phyloP scores from a whole-genome alignment of 2,797 vertebrate genomes.

The Chloroceryle inda region DNA sequence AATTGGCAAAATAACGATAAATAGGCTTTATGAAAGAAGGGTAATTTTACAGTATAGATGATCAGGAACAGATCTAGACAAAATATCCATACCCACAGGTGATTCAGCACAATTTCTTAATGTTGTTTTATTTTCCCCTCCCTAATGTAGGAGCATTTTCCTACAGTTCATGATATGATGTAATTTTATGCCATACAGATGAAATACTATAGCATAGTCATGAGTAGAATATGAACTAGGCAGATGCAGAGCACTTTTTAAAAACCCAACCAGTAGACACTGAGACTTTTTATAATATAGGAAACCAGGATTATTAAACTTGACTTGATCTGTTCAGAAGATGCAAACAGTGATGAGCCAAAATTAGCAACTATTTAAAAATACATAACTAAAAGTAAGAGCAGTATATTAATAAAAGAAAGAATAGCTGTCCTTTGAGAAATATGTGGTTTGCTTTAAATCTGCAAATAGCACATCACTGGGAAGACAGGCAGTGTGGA shows the following conservation, averaged over 20 bases:
- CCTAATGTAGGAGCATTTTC: neutral
- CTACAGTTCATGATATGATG: neutral
- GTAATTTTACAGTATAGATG: neutral
- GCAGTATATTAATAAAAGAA: neutral
- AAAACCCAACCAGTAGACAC: neutral
- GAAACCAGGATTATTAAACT: neutral
- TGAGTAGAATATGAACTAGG: neutral
- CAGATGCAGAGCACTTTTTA: neutral
- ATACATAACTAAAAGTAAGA: neutral
- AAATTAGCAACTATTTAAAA: neutral
- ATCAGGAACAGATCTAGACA: neutral
- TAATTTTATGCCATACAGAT: neutral
- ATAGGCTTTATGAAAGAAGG: neutral
- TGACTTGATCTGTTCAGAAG: neutral
- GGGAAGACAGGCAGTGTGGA: neutral
- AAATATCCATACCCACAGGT: neutral
- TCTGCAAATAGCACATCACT: neutral
- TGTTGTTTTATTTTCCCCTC: neutral
- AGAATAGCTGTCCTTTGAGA: neutral
- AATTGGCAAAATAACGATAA: neutral
- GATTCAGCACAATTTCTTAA: neutral
- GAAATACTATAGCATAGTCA: neutral
- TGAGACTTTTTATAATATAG: neutral
- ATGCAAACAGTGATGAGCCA: neutral
- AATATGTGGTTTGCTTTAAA: neutral